Base-by-base conservation (phyloP, 2,888 invertebrate genomes). In the Cephus pulcher region DNA sequence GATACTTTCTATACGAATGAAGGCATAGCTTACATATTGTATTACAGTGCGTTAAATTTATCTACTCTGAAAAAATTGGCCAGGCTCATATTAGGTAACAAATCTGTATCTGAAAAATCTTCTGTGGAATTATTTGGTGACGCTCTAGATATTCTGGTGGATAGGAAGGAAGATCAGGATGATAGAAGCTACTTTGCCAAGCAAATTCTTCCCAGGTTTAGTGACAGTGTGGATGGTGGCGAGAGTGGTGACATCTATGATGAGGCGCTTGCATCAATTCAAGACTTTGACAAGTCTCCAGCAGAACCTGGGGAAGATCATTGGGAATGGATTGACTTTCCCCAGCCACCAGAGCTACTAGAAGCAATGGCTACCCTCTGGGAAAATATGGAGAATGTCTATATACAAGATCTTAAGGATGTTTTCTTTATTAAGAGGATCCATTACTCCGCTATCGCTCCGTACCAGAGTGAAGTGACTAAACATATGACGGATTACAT, bases 21-120 rank as follows among this genome's bases (percentile, higher is more conserved):
- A 84, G 94, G 94, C 12, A 92, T 94, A 73, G 94, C 94, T 84
- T 94, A 94, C 81, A 93, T 93, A 30, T 92, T 95, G 88, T 94
- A 93, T 84, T 95, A 94, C 85, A 92, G 93, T 82, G 84, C 89
- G 0, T 92, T 95, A 76, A 94, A 95, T 82, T 92, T 93, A 80
- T 90, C 93, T 0, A 92, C 94, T 3, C 84, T 95, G 69, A 93
- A 93, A 71, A 92, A 91, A 82, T 87, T 94, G 77, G 93, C 93
- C 76, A 92, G 92, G 88, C 91, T 93, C 78, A 90, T 93, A 37
- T 92, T 93, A 74, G 93, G 93, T 1, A 93, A 93, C 80, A 78
- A 73, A 12, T 56, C 88, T 1, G 80, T 92, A 79, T 91, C 92
- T 3, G 69, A 90, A n/a, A 91, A 91, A 80, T 89, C 92, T 15